These are phyloP conservation scores for Platichthys stellatus DNA, from an alignment of 2,113 vertebrate species.

Conservation along the genomic window DNA sequence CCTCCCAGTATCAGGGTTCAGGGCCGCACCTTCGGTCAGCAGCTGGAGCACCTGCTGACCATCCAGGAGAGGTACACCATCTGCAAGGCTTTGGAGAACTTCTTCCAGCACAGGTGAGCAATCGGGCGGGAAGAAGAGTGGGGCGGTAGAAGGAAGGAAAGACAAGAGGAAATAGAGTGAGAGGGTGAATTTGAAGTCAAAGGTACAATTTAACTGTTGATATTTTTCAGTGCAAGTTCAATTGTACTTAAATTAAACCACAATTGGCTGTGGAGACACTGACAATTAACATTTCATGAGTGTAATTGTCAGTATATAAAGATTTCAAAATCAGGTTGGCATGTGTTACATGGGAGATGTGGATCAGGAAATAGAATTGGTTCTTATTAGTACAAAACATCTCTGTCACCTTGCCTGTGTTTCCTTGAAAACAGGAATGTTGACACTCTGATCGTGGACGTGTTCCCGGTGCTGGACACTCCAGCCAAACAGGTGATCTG, in stretches of 20 bases:
- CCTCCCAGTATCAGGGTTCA: slow-evolving; percentile 96
- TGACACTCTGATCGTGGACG: slow-evolving; percentile 95
- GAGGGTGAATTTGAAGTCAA: too few relatives aligned
- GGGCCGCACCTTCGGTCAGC: slow-evolving; percentile 96
- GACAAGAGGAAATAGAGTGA: too few relatives aligned
- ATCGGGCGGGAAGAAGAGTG: background rate
- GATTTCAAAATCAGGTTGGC: too few relatives aligned
- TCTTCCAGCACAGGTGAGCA: slow-evolving; percentile 93
- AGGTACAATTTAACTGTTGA: background rate
- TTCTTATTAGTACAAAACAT: too few relatives aligned
- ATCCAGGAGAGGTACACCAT: slow-evolving; percentile 91
- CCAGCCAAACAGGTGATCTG: slow-evolving; percentile 98
- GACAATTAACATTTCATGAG: background rate
- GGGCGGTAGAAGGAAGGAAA: background rate
- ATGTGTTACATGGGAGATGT: too few relatives aligned
- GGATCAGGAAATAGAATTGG: too few relatives aligned
- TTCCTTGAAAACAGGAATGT: slow-evolving; percentile 86
- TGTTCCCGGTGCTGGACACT: slow-evolving; percentile 95
- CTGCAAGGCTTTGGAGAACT: slow-evolving; percentile 95
- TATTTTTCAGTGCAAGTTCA: background rate
- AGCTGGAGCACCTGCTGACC: slow-evolving; percentile 96
- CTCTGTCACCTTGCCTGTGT: slow-evolving; percentile 32
- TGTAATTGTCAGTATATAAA: too few relatives aligned
- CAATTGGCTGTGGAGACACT: background rate
- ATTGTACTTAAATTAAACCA: background rate